A percentile compares a stretch with the other conserved stretches of the same genome.
Evolutionary conservation across 1,140 invertebrate genomes (phyloP).

Genomic region (Drosophila bocki): DNA sequence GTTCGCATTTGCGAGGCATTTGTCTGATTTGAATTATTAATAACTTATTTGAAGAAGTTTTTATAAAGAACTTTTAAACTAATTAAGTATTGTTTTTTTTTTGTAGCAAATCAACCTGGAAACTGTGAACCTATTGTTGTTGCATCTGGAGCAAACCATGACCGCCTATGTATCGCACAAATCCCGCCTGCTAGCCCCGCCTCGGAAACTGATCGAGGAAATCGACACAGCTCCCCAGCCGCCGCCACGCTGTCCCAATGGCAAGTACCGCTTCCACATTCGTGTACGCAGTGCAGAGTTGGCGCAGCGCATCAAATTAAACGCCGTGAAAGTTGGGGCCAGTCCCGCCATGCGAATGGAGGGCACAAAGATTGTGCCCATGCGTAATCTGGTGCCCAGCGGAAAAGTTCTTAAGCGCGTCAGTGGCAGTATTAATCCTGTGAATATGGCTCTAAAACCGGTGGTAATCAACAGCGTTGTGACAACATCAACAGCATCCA

Average conservation of each 20-base stretch:
- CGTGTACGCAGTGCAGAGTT: conserved; percentile 72
- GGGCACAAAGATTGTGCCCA: conserved; percentile 73
- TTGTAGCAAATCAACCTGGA: conserved; percentile 89
- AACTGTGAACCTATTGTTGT: conserved; percentile 90
- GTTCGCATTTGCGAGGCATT: conserved; percentile 81
- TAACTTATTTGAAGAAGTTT: conserved; percentile 35
- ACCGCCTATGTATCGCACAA: conserved; percentile 94
- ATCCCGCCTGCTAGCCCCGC: conserved; percentile 90
- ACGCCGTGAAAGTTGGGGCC: conserved; percentile 76
- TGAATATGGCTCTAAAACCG: conserved; percentile 73
- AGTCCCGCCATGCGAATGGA: conserved; percentile 83
- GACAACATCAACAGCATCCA: conserved; percentile 1
- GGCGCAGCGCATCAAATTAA: conserved; percentile 70
- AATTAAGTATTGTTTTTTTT: not conserved
- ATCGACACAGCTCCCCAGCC: conserved; percentile 88
- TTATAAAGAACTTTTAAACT: not conserved
- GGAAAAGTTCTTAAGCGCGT: conserved; percentile 69
- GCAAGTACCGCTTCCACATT: conserved; percentile 85
- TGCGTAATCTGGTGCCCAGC: conserved; percentile 58
- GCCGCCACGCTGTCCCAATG: conserved; percentile 89
- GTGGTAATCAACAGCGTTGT: conserved; percentile 68
- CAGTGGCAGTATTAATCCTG: conserved; percentile 69
- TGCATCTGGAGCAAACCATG: conserved; percentile 89
- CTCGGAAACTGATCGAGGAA: conserved; percentile 91
- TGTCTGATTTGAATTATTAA: conserved; percentile 62